phyloP scores from a whole-genome alignment of 2,113 vertebrate genomes.

The Notiomystis cincta region DNA sequence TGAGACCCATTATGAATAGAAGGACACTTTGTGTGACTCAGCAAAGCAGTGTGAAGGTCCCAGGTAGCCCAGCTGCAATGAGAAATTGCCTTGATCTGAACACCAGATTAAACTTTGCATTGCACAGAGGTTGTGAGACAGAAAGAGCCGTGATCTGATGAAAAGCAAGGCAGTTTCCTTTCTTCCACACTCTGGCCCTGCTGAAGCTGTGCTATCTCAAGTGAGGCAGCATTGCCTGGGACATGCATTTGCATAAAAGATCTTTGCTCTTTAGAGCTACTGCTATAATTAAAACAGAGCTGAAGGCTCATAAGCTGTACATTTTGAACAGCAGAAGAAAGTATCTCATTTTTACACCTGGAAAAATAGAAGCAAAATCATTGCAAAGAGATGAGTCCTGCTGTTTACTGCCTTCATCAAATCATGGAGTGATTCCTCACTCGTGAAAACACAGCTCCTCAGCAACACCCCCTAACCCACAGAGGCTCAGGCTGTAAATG shows the following conservation, averaged over 20 bases:
- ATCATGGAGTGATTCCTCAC: neutral
- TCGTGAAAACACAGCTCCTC: neutral
- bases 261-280: neutral
- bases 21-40: constrained; percentile 26
- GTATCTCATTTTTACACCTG: neutral
- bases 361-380: neutral
- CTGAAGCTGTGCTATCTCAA: neutral
- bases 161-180: neutral
- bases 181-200: neutral
- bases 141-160: neutral
- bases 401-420: neutral
- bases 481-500: neutral
- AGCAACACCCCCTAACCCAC: neutral
- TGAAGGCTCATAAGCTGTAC: neutral
- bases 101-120: neutral
- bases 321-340: neutral
- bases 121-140: neutral
- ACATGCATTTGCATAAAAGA: neutral
- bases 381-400: neutral
- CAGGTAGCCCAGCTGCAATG: neutral
- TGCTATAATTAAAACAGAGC: neutral
- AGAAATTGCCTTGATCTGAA: neutral
- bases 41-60: neutral
- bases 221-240: neutral
- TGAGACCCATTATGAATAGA: neutral